Percentiles rank a stretch among this genome's conserved stretches.
These are phyloP conservation scores for Drosophila ficusphila DNA, from an alignment of 1,140 invertebrate genomes.

Conservation along the genomic window DNA sequence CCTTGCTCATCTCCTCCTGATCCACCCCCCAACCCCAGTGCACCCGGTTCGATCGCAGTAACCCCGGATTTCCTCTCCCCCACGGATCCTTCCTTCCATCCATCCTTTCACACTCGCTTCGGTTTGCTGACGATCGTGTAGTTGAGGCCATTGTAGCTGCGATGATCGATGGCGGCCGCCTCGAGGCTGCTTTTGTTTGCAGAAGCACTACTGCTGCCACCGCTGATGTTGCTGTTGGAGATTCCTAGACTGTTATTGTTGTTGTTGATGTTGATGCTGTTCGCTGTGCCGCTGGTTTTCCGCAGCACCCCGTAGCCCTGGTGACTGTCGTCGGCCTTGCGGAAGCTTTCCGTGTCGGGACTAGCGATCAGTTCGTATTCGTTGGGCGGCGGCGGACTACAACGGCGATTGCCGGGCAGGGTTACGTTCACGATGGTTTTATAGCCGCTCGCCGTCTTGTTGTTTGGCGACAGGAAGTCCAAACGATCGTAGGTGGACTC, in stretches of 20 bases:
- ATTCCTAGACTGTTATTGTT: slow-evolving; percentile 43
- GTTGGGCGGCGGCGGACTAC: slow-evolving; percentile 63
- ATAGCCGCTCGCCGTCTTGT: slow-evolving; percentile 88
- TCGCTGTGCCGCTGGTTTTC: slow-evolving; percentile 86
- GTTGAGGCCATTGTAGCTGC: slow-evolving; percentile 90
- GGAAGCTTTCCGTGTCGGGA: slow-evolving; percentile 86
- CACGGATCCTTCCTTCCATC: too few relatives aligned
- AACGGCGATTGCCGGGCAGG: slow-evolving; percentile 75
- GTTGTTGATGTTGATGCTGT: slow-evolving; percentile 46
- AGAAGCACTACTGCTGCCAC: slow-evolving; percentile 6
- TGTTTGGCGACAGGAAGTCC: slow-evolving; percentile 91
- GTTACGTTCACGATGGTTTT: slow-evolving; percentile 86
- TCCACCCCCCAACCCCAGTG: slow-evolving; percentile 20
- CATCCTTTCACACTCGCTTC: slow-evolving; percentile 84
- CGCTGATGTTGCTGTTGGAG: slow-evolving; percentile 43
- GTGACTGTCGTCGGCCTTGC: slow-evolving; percentile 91
- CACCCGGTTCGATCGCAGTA: not conserved
- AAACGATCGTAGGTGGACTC: slow-evolving; percentile 89
- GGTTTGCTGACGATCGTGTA: slow-evolving; percentile 93
- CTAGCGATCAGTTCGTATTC: slow-evolving; percentile 80
- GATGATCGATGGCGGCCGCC: slow-evolving; percentile 85
- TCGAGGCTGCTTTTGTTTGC: slow-evolving; percentile 12
- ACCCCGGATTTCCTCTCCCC: not conserved
- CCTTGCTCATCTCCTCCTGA: not conserved
- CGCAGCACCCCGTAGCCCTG: slow-evolving; percentile 90